phyloP scores from a whole-genome alignment of 2,888 invertebrate genomes.

The Yponomeuta malinellus region DNA sequence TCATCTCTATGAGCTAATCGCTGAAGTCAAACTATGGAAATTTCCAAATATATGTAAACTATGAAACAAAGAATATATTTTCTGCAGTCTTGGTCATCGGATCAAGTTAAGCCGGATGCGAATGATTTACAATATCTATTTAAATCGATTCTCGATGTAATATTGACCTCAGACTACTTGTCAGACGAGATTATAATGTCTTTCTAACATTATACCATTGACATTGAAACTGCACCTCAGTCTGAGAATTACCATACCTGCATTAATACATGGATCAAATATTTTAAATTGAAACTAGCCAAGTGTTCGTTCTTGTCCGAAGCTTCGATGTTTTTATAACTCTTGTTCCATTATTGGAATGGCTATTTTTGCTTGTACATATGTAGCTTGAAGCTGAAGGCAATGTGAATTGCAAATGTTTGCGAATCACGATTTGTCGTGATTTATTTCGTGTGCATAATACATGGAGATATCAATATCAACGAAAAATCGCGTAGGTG shows the following conservation, averaged over 20 bases:
- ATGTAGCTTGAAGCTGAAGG: not conserved
- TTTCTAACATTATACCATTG: not conserved
- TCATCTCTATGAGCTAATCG: no score
- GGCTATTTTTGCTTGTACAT: not conserved
- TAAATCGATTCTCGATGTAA: not conserved
- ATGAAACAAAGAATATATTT: no score
- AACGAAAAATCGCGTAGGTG: not conserved
- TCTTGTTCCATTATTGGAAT: not conserved
- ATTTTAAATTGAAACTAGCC: not conserved
- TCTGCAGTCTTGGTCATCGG: no score
- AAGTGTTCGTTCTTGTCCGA: not conserved
- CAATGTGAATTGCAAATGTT: not conserved
- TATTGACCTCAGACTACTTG: not conserved
- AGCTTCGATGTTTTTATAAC: not conserved
- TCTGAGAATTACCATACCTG: constrained; percentile 1
- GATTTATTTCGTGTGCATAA: not conserved
- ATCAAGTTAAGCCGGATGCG: no score
- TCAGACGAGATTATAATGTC: not conserved
- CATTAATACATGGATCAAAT: not conserved
- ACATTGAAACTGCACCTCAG: not conserved
- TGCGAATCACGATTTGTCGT: not conserved
- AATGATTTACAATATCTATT: no score
- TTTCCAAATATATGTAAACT: no score
- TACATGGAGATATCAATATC: not conserved
- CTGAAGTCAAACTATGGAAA: no score